Base-by-base conservation (phyloP, 2,888 invertebrate species). In the Gnatocerus cornutus region DNA sequence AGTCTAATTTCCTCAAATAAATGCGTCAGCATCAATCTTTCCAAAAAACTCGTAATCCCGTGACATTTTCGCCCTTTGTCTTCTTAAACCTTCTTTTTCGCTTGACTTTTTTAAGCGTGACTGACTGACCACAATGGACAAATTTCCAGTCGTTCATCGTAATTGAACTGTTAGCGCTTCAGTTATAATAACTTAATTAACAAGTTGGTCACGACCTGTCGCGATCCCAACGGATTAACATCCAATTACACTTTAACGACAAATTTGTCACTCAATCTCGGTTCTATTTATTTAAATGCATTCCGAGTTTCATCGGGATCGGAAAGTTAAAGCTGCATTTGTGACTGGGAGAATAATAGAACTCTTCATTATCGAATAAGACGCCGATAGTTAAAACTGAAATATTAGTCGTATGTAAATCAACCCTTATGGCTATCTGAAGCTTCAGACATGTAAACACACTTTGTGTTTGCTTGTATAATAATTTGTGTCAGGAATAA, bases 181-280 rank as follows among this genome's bases (percentile, higher is more conserved):
- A 43, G 27, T 45, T 59, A 59, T 62, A 62, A 62, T 63, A 53
- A 53, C 43, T 63, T 52, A 43, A 63, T 63, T 63, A 63, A 48
- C 30, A 30, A 41, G 12, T 63, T 52, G 63, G 63, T 63, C 63
- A 63, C 63, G 62, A 62, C 50, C 62, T 62, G 39, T 62, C 50
- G 30, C 62, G 53, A 41, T 53, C 43, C 63, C 63, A 12, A 13
- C 14, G 53, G 62, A 62, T 48, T 50, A 62, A 62, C 50, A 21
- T 50, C 50, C 50, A 62, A 62, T 62, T 62, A 62, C 46, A 46
- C 48, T n/a, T 62, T 33, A 41, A 21, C 16, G 37, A 62, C 12
- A 10, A 62, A 50, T 62, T 50, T 62, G 16, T 29, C 61, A 41
- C n/a, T 10, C 56, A 29, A n/a, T 29, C 13, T 10, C 30, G 29